Base-by-base conservation (phyloP, 2,113 vertebrate species). In the Galbula dea region DNA sequence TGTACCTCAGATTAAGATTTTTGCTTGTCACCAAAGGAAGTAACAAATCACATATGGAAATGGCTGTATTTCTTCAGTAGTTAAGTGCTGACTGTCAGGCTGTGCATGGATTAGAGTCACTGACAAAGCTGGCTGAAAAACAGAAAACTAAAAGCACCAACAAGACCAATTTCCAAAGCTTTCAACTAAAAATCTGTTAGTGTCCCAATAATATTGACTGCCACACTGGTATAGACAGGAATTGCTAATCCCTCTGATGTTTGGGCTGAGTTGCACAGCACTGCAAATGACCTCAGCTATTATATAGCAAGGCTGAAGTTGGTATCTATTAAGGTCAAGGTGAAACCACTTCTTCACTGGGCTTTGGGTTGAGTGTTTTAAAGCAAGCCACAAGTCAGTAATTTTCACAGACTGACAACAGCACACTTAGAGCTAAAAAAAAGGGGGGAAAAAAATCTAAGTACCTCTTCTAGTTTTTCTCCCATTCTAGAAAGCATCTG, bases 1-100 rank as follows among this genome's bases (percentile, higher is more conserved):
- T 96, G 96, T 86, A 93, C 94, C 96, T 93, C 95, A 77, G 94
- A 93, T 73, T 19, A 45, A 82, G 68, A 24, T 18, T 77, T 82
- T 45, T 54, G 86, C 84, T 89, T 37, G 19, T 83, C 81, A 95
- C 90, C 92, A 91, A 93, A 92, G 68, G 71, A 84, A 86, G 51
- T 57, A 59, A 90, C 81, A 95, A 89, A 93, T 45, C 41, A 88
- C 57, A 69, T 61, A 34, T 2, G 29, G 78, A 77, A 85, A 75
- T 92, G 17, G 55, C 52, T 89, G 79, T 46, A 78, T 57, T 85
- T 79, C 11, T 6, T 91, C 94, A 94, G 39, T 3, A 72, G 86
- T n/a, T 17, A 72, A 86, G 71, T 15, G 4, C 83, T 78, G 87
- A 37, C 30, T 84, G 86, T 36, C 83, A 75, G 88, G 84, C 82